phyloP scores from a whole-genome alignment of 2,113 vertebrate species.

The Mobula hypostoma region DNA sequence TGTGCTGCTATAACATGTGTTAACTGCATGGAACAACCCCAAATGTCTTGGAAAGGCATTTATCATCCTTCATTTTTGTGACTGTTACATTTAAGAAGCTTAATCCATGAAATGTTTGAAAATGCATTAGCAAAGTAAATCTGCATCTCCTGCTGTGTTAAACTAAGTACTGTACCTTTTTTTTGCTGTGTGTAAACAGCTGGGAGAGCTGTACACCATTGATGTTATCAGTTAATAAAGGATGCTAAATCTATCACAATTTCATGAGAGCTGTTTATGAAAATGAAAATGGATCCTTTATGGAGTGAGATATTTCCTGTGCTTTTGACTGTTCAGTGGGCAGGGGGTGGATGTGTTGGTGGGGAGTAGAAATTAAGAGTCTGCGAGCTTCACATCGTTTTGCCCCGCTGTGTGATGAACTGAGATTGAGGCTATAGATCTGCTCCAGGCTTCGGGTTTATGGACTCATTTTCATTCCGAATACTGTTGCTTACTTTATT shows the following conservation, averaged over 20 bases:
- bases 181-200: background rate
- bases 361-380: too few species aligned
- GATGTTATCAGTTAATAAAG: slow-evolving; percentile 27
- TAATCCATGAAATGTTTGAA: background rate
- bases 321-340: background rate
- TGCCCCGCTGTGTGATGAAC: too few species aligned
- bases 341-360: background rate
- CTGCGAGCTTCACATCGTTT: too few species aligned
- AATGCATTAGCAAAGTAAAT: background rate
- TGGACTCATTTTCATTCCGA: too few species aligned
- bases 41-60: background rate
- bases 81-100: background rate
- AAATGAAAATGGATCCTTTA: slow-evolving; percentile 8
- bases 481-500: too few species aligned
- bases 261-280: background rate
- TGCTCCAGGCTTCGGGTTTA: too few species aligned
- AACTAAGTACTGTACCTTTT: background rate
- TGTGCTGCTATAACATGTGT: too few species aligned
- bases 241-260: background rate
- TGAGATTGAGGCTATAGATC: too few species aligned
- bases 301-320: background rate
- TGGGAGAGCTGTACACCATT: background rate
- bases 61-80: background rate
- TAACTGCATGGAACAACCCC: too few species aligned
- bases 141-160: background rate